Evolutionary conservation across 2,888 invertebrate genomes (phyloP), one percentile per base, ranked within the genome.

Genomic region (Atrina japonica): DNA sequence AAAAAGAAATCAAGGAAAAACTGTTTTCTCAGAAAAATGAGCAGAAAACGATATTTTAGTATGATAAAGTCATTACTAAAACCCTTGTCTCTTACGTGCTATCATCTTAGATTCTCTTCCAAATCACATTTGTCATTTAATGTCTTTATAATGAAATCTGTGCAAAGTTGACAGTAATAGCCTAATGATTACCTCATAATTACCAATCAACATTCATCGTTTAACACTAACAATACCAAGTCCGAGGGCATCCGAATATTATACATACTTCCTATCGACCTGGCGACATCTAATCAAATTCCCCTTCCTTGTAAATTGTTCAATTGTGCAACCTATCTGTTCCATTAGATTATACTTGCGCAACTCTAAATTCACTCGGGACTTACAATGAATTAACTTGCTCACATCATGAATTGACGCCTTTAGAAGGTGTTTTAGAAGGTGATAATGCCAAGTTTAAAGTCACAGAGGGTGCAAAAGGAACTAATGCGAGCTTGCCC

Each of bases 261-360:
- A 55, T 55, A 55, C 21, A 21, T 55, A 55, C 6, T 35, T 35
- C 14, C 35, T 56, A 64, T 52, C 27, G 52, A 64, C 52, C 52
- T 50, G 7, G 30, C 49, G 63, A 35, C 63, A 50, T 41, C 41
- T 64, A 64, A 64, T 64, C 52, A 41, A 64, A 64, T 64, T 52
- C 52, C 18, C 41, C 29, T 41, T n/a, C 52, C 41, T 41, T 52
- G 52, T 41, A 41, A 64, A 52, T 50, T 49, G 63, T 41, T 52
- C 50, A 43, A 40, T 41, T 25, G 53, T 52, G 63, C 63, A 64
- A 52, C 52, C 27, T 27, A 52, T 41, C 43, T 40, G 27, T 35
- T 64, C 52, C 63, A 64, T 64, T 52, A 64, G 52, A 64, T 64
- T 64, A 64, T 50, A 35, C 63, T 64, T 64, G 63, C 63, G 63